phyloP scores from a whole-genome alignment of 2,888 invertebrate species.

The Agrochola lota region DNA sequence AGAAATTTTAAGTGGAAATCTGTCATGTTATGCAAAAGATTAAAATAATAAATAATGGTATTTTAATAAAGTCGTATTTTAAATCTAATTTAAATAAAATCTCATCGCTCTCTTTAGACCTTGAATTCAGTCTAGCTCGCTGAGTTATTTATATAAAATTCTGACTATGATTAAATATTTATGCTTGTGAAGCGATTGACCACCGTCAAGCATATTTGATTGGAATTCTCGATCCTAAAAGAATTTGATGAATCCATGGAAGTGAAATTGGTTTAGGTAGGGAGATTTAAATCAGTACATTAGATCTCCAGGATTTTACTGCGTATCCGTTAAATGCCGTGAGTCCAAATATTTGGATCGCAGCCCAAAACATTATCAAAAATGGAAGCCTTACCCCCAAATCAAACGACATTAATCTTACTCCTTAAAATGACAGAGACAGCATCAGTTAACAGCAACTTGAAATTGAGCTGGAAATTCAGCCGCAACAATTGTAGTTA shows the following conservation, averaged over 20 bases:
- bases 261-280: not conserved
- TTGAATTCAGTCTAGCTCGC: conserved; percentile 31
- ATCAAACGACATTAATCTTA: not conserved
- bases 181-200: conserved; percentile 12
- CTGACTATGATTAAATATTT: conserved; percentile 14
- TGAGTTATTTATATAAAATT: conserved; percentile 8
- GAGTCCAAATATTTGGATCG: too few relatives aligned
- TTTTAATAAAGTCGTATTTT: not conserved
- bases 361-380: not conserved
- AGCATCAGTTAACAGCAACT: not conserved
- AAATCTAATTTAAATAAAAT: conserved; percentile 18
- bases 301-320: not conserved
- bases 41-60: conserved; percentile 13
- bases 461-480: not conserved
- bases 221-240: not conserved
- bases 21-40: conserved; percentile 14
- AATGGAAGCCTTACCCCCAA: not conserved
- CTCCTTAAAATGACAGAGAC: not conserved
- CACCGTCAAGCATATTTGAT: conserved; percentile 23
- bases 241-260: not conserved
- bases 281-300: not conserved
- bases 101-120: conserved; percentile 26
- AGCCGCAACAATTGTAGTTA: not conserved
- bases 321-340: not conserved
- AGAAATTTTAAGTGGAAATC: conserved; percentile 23